Percentiles rank a stretch among this genome's conserved stretches.
These are phyloP conservation scores for Listronotus bonariensis DNA, from an alignment of 1,140 invertebrate genomes.

Conservation along the genomic window DNA sequence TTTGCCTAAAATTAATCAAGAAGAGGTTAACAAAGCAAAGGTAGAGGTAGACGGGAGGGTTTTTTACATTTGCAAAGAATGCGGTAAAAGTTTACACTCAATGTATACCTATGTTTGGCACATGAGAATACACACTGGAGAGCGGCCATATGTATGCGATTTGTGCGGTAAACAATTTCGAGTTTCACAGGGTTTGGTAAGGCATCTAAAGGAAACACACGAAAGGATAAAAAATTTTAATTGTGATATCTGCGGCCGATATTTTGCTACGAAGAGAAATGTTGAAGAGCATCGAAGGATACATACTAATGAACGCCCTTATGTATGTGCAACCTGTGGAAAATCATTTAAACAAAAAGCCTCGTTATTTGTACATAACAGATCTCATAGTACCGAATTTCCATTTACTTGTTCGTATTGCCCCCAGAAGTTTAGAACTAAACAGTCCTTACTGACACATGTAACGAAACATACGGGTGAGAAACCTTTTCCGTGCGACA, in stretches of 20 bases:
- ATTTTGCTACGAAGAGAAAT: slow-evolving; percentile 60
- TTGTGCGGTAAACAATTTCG: slow-evolving; percentile 76
- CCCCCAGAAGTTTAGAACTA: slow-evolving; percentile 64
- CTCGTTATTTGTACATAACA: slow-evolving; percentile 61
- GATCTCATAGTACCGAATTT: slow-evolving; percentile 61
- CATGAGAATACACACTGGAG: slow-evolving; percentile 70
- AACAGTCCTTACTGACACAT: slow-evolving; percentile 63
- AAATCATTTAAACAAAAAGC: slow-evolving; percentile 64
- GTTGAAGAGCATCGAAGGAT: slow-evolving; percentile 57
- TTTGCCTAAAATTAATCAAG: slow-evolving; percentile 50
- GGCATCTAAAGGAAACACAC: slow-evolving; percentile 69
- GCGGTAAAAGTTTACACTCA: slow-evolving; percentile 65
- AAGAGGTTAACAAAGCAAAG: slow-evolving; percentile 55
- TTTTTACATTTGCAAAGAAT: slow-evolving; percentile 64
- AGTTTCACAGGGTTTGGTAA: slow-evolving; percentile 63
- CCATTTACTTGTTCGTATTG: slow-evolving; percentile 67
- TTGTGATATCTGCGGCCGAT: slow-evolving; percentile 61
- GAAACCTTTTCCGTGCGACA: slow-evolving; percentile 66
- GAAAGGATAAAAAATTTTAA: slow-evolving; percentile 63
- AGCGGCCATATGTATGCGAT: slow-evolving; percentile 73
- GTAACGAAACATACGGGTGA: slow-evolving; percentile 69
- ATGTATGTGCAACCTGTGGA: slow-evolving; percentile 63
- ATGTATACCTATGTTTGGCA: slow-evolving; percentile 66
- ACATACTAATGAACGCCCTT: slow-evolving; percentile 59
- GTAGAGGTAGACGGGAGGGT: slow-evolving; percentile 57